Evolutionary conservation across 1,140 invertebrate species (phyloP), one percentile per base, ranked within the genome.

Genomic region (Drosophila pseudoananassae): DNA sequence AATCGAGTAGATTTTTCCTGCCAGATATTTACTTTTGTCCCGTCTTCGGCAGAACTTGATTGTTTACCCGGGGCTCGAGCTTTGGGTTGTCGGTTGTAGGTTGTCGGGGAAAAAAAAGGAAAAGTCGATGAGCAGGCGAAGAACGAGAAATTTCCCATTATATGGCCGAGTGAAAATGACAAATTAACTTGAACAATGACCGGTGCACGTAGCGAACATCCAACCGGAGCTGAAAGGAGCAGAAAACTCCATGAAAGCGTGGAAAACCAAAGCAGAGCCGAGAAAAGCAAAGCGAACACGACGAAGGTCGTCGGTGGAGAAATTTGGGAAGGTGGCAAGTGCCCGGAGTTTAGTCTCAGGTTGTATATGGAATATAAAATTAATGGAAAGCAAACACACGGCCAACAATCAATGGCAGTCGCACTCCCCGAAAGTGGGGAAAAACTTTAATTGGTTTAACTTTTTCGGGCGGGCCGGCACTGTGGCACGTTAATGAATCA

Each of bases 131-230:
- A 20, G 43, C 23, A 46, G 14, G 5, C 50, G 14, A 29, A 23
- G 38, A 15, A 33, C n/a, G 14, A 40, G 53, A 49, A 76, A 72
- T 75, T 82, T 77, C 73, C 73, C 81, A 84, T 84, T 84, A 87
- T 87, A 84, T 87, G 81, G 81, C 53, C 82, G 68, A 77, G 73
- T 81, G 81, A 84, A 84, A 84, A 84, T 84, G 81, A 84, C 81
- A 84, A 84, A 84, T 84, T 84, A 84, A 84, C 81, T 87, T 75
- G 82, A 75, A 75, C 71, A 75, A 75, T 65, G 71, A 80, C 53
- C 53, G 57, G 61, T 50, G 59, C 73, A 71, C 65, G 27, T 45
- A 17, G 15, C 36, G 27, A 63, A 65, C 31, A 31, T 31, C 31
- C 31, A 9, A 10, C 33, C 25, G 25, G 25, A 27, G 25, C 25